Conservation (phyloP, 2,113 vertebrate genomes). For the Panthera tigris region DNA sequence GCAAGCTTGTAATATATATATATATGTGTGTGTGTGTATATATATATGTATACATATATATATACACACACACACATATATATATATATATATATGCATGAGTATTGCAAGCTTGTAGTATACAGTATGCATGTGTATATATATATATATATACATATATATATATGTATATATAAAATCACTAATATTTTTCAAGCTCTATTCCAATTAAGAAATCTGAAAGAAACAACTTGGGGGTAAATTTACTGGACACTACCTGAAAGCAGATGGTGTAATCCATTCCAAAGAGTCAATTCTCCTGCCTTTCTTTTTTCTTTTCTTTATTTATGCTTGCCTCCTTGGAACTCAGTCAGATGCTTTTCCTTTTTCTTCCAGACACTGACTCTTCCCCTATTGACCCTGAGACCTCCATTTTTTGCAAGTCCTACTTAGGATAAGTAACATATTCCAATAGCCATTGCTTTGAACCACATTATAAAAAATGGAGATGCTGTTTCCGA, state of each 20-base stretch:
- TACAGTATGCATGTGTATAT: too few relatives aligned
- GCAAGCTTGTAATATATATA: too few relatives aligned
- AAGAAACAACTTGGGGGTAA: not conserved
- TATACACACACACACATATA: too few relatives aligned
- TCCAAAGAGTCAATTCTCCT: not conserved
- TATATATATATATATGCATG: too few relatives aligned
- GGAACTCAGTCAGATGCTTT: not conserved
- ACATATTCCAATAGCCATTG: not conserved
- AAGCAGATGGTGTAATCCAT: slow-evolving; percentile 4
- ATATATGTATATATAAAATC: not conserved
- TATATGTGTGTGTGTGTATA: too few relatives aligned
- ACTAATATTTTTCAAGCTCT: slow-evolving; percentile 48
- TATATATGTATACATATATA: too few relatives aligned
- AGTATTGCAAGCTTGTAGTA: too few relatives aligned
- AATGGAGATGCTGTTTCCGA: not conserved
- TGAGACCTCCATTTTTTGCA: not conserved
- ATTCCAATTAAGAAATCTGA: slow-evolving; percentile 21
- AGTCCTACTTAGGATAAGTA: slow-evolving; percentile 36
- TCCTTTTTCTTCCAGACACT: not conserved
- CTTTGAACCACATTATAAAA: slow-evolving; percentile 32
- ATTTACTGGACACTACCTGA: slow-evolving; percentile 28
- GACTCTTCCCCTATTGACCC: not conserved
- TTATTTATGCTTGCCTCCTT: not conserved
- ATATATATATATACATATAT: too few relatives aligned
- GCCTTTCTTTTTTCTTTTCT: not conserved